Conservation (phyloP, 1,140 invertebrate species). For the Conopomorpha cramerella region DNA sequence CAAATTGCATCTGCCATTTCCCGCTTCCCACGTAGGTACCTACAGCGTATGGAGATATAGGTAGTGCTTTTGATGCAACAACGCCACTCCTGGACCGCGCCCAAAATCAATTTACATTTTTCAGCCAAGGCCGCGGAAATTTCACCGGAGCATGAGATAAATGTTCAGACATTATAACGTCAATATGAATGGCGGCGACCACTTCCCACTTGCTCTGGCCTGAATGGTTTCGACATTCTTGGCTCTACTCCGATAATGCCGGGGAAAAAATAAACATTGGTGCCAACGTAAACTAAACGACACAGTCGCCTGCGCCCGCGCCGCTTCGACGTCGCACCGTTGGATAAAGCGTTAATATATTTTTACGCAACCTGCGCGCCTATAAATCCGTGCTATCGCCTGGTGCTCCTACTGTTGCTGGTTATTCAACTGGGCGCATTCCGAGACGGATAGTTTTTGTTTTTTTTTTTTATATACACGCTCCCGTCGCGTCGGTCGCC, state of each 20-base stretch:
- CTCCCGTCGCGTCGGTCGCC: slow-evolving; percentile 23
- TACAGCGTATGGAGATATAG: no score
- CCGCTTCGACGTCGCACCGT: slow-evolving; percentile 32
- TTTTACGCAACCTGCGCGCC: slow-evolving; percentile 56
- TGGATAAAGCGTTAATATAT: slow-evolving; percentile 53
- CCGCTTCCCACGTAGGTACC: no score
- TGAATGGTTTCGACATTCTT: slow-evolving; percentile 60
- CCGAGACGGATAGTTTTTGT: slow-evolving; percentile 50
- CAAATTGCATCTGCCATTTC: no score
- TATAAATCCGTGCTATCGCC: slow-evolving; percentile 18
- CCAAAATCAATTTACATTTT: no score
- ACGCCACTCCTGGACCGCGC: no score
- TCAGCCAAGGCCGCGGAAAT: no score
- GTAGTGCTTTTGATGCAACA: no score
- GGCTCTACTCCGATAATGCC: slow-evolving; percentile 51
- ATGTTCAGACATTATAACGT: slow-evolving; percentile 21
- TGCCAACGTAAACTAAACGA: slow-evolving; percentile 48
- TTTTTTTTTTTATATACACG: no score
- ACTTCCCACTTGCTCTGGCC: slow-evolving; percentile 52
- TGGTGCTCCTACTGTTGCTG: slow-evolving; percentile 23
- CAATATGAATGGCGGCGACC: slow-evolving; percentile 55
- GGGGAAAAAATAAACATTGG: slow-evolving; percentile 50
- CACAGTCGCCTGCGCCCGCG: no score
- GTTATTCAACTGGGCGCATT: slow-evolving; percentile 56
- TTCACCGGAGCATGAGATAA: no score